Base-by-base conservation (phyloP, 2,113 vertebrate genomes). In the Fregata magnificens region DNA sequence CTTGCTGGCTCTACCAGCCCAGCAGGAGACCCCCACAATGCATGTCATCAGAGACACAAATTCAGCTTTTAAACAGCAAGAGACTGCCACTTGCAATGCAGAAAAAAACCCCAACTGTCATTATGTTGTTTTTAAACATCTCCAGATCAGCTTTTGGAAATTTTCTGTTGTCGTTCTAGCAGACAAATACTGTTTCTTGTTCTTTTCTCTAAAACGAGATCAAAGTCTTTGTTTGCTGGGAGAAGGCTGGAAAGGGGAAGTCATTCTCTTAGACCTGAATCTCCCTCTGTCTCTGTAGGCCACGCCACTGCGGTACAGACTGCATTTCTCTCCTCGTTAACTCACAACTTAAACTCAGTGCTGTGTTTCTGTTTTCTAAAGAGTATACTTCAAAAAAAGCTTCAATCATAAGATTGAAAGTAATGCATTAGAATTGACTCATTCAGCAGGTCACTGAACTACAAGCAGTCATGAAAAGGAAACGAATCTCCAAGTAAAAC, bases 401-500 rank as follows among this genome's bases (percentile, higher is more conserved):
- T 62, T 83, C 38, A 31, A 3, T 65, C 66, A 7, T 56, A 67
- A 80, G 87, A 83, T 2, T 38, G 70, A 80, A 88, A 63, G 58
- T 53, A 91, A 62, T 31, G 25, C 17, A 13, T 73, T 77, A 63
- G 69, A 93, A 70, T 2, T 55, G 45, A 77, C 49, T 83, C n/a
- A 32, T 70, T 77, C 13, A 80, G 87, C 84, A 88, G 84, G 92
- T 77, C 90, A 81, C 62, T 86, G 77, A 93, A 89, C 86, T 84
- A 66, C 49, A 50, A 32, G 77, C 78, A 59, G 59, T 84, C 58
- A 58, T 6, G 24, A 89, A 87, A 95, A 95, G 91, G 94, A 97
- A 97, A 97, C 91, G 84, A 93, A 96, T 93, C 89, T 91, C 80
- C 78, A 82, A 71, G 83, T 66, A 89, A 69, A 97, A 93, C 78